These are phyloP conservation scores for Myripristis jacobus DNA, from an alignment of 2,797 vertebrate species.

Conservation along the genomic window DNA sequence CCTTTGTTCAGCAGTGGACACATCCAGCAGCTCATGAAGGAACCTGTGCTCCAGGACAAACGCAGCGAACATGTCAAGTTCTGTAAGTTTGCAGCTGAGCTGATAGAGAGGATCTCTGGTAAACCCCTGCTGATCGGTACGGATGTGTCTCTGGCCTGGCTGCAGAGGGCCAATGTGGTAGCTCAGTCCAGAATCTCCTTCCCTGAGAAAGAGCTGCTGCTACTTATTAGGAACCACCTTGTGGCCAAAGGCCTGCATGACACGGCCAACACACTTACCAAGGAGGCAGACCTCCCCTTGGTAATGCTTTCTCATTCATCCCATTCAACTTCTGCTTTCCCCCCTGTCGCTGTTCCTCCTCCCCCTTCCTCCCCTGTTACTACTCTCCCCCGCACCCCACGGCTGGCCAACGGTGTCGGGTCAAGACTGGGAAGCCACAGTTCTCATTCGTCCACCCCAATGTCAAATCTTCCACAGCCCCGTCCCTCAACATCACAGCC, in stretches of 20 bases:
- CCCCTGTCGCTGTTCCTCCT: conserved; percentile 84
- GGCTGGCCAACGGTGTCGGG: conserved; percentile 92
- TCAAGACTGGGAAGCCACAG: conserved; percentile 86
- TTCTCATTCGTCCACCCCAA: conserved; percentile 81
- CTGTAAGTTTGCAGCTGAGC: conserved; percentile 95
- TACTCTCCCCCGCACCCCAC: conserved; percentile 91
- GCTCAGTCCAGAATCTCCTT: conserved; percentile 97
- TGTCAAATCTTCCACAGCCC: conserved; percentile 84
- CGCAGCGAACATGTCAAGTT: conserved; percentile 98
- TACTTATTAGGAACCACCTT: conserved; percentile 98
- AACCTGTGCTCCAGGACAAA: conserved; percentile 98
- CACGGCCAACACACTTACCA: conserved; percentile 91
- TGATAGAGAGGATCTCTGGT: conserved; percentile 96
- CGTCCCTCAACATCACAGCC: conserved; percentile 86
- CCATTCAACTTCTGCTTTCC: conserved; percentile 86
- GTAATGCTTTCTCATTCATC: conserved; percentile 89
- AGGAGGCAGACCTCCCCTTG: conserved; percentile 97
- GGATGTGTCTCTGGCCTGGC: conserved; percentile 94
- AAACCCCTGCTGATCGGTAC: conserved; percentile 95
- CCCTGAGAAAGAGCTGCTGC: conserved; percentile 96
- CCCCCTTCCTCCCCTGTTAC: conserved; percentile 84
- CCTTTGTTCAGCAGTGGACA: conserved; percentile 98
- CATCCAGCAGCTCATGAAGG: conserved; percentile 99
- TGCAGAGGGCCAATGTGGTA: conserved; percentile 97
- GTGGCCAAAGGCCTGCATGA: conserved; percentile 95